Evolutionary conservation across 2,888 invertebrate genomes (phyloP), one percentile per base, ranked within the genome.

Genomic region (Leucophenga maculata): DNA sequence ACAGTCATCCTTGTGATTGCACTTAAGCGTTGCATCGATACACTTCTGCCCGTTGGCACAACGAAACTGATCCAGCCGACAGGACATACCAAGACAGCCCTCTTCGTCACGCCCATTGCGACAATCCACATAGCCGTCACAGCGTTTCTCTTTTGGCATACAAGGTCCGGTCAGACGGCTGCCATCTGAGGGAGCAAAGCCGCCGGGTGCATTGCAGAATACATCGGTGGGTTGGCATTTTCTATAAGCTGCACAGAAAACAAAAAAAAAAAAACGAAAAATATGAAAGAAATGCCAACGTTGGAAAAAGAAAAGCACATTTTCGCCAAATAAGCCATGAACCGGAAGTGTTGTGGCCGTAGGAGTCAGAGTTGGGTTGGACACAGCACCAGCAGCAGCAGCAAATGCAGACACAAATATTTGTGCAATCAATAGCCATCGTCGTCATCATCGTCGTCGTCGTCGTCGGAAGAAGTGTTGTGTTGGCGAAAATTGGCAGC

Each of bases 91-190:
- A 1, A 91, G 89, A 86, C 96, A 97, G 70, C 92, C 92, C 72
- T 93, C 92, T 86, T 96, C 96, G 86, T 97, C 97, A 72, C 92
- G 92, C 44, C 93, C 93, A 72, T 93, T 94, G 70, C 96, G 92
- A 88, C 98, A 98, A 89, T 97, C 97, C 85, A 93, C 85, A 85
- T 93, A 94, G 83, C 98, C 97, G 86, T 98, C 96, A 89, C 98
- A 98, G 85, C 93, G 93, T 88, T 96, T 97, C 79, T 94, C 93
- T 87, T 93, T 94, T 62, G 95, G 94, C 86, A 97, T 93, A 89
- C 97, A 97, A 22, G 95, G 94, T 20, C 94, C 94, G 72, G 92
- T 92, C 67, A 86, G 71, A 31, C 88, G 87, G 26, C 91, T 87
- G 54, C 90, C 90, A 18, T 90, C 77, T 76, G 91, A 91, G 67